Evolutionary conservation across 2,113 vertebrate genomes (phyloP).

Genomic region (Carlito syrichta): DNA sequence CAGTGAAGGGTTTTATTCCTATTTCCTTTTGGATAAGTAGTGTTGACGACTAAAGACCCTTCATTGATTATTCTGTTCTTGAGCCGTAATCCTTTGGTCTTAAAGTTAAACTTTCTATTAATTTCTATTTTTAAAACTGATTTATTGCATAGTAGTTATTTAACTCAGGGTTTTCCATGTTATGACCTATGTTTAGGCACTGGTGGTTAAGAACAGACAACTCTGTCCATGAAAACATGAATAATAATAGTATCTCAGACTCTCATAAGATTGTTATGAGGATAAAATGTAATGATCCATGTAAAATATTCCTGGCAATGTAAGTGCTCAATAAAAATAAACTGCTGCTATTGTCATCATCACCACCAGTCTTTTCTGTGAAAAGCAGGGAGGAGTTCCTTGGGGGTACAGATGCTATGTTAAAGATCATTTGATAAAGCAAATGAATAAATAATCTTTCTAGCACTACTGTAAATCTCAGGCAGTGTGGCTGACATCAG

Average conservation of each 20-base stretch:
- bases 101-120: conserved; percentile 11
- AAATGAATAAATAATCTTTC: background rate
- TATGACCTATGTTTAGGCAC: background rate
- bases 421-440: background rate
- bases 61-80: background rate
- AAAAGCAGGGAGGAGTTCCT: background rate
- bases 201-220: background rate
- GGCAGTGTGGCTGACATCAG: background rate
- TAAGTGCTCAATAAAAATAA: no score
- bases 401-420: background rate
- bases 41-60: background rate
- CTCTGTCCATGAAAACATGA: background rate
- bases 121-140: background rate
- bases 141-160: background rate
- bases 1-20: background rate
- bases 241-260: background rate
- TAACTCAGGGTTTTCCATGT: background rate
- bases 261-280: background rate
- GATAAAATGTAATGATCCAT: background rate
- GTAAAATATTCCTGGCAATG: background rate
- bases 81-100: background rate
- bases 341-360: background rate
- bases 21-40: background rate
- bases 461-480: background rate
- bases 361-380: background rate